Conservation (phyloP, 2,888 invertebrate genomes). For the Patella ulyssiponensis region DNA sequence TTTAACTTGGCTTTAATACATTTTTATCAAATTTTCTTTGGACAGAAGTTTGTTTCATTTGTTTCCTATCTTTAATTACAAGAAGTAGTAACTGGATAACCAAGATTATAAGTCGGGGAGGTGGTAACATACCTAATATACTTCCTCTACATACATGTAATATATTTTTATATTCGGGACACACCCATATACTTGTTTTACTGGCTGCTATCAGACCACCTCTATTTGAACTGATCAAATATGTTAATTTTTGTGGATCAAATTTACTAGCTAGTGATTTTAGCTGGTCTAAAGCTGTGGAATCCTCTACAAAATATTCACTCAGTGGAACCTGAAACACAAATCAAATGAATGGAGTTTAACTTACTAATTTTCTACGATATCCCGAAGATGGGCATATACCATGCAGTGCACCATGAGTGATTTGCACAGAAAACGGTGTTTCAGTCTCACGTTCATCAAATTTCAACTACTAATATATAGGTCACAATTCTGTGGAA, state of each 20-base stretch:
- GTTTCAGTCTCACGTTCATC: too few relatives aligned
- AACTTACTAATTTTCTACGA: too few relatives aligned
- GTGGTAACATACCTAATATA: slow-evolving; percentile 53
- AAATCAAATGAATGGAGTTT: neutral
- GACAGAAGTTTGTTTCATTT: neutral
- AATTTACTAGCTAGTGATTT: slow-evolving; percentile 57
- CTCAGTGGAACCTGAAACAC: slow-evolving; percentile 60
- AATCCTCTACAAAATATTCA: slow-evolving; percentile 62
- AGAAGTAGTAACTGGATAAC: neutral
- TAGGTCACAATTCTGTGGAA: too few relatives aligned
- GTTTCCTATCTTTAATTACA: neutral
- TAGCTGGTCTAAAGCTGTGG: slow-evolving; percentile 54
- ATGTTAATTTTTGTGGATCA: slow-evolving; percentile 58
- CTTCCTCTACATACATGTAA: slow-evolving; percentile 63
- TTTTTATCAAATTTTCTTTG: neutral
- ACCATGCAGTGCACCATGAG: too few relatives aligned
- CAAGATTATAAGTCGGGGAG: neutral
- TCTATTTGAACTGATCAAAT: slow-evolving; percentile 50
- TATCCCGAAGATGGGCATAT: too few relatives aligned
- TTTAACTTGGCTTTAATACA: too few relatives aligned
- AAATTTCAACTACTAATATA: too few relatives aligned
- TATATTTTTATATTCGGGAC: slow-evolving; percentile 58
- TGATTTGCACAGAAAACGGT: too few relatives aligned
- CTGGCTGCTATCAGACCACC: slow-evolving; percentile 59
- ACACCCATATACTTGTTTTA: slow-evolving; percentile 61